These are phyloP conservation scores for Mayetiola destructor DNA, from an alignment of 2,888 invertebrate species.

Conservation along the genomic window DNA sequence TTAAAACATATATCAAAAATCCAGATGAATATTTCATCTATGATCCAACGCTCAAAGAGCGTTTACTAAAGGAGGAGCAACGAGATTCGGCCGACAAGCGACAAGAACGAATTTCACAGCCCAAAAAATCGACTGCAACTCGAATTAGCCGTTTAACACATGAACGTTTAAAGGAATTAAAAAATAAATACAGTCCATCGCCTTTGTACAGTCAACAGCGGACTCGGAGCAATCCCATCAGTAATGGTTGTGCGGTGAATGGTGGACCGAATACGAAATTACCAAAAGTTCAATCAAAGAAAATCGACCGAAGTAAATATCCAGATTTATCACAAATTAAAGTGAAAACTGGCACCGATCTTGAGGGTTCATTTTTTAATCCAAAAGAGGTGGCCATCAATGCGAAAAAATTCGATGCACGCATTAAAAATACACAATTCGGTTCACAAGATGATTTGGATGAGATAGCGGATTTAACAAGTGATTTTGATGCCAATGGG, in stretches of 20 bases:
- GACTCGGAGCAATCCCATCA: constrained; percentile 10
- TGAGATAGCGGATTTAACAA: constrained; percentile 30
- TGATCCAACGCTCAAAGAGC: constrained; percentile 31
- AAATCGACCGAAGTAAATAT: constrained; percentile 33
- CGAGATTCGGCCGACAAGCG: constrained; percentile 19
- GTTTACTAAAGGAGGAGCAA: constrained; percentile 29
- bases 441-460: constrained; percentile 34
- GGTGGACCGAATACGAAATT: neutral
- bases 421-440: constrained; percentile 31
- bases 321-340: constrained; percentile 33
- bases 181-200: constrained; percentile 20
- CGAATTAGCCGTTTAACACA: constrained; percentile 20
- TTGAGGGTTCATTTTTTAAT: constrained; percentile 29
- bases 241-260: neutral
- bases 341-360: constrained; percentile 31
- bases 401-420: constrained; percentile 34
- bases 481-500: constrained; percentile 7
- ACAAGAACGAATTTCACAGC: constrained; percentile 17
- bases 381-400: constrained; percentile 33
- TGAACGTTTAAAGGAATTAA: constrained; percentile 24
- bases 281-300: constrained; percentile 26
- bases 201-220: neutral
- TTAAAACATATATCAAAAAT: constrained; percentile 35
- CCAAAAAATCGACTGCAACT: neutral
- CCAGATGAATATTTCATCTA: constrained; percentile 34